Evolutionary conservation across 2,113 vertebrate genomes (phyloP).

Genomic region (Ophthalmolycus amberensis): DNA sequence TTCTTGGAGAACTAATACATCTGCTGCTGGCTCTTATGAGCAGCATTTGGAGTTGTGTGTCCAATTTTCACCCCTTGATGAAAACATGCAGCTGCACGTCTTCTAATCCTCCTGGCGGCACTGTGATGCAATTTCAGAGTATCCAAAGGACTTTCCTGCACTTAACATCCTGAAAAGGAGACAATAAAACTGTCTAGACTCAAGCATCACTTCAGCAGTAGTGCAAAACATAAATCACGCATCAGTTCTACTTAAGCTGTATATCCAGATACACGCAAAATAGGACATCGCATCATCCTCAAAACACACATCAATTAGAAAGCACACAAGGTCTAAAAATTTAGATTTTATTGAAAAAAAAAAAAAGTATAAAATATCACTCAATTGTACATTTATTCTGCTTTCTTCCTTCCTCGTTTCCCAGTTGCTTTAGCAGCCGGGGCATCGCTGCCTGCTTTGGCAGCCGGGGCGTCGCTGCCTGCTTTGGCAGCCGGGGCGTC

Average conservation of each 20-base stretch:
- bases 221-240: not conserved
- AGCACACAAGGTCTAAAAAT: not conserved
- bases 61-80: slow-evolving; percentile 89
- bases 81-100: slow-evolving; percentile 89
- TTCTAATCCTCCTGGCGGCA: slow-evolving; percentile 89
- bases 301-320: not conserved
- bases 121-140: slow-evolving; percentile 87
- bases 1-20: slow-evolving; percentile 90
- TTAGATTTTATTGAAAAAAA: slow-evolving; percentile 56
- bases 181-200: not conserved
- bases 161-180: not conserved
- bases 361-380: slow-evolving; percentile 5
- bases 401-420: slow-evolving; percentile 64
- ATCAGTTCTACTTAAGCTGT: not conserved
- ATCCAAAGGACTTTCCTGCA: slow-evolving; percentile 80
- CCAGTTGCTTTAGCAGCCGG: slow-evolving; percentile 45
- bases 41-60: slow-evolving; percentile 91
- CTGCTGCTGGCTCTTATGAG: slow-evolving; percentile 90
- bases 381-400: slow-evolving; percentile 13
- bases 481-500: slow-evolving; percentile 12
- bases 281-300: not conserved
- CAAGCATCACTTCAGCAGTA: not conserved
- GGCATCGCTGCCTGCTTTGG: slow-evolving; percentile 9
- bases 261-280: not conserved
- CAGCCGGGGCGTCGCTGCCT: not conserved